phyloP scores from a whole-genome alignment of 2,888 invertebrate species.

The Carabus problematicus region DNA sequence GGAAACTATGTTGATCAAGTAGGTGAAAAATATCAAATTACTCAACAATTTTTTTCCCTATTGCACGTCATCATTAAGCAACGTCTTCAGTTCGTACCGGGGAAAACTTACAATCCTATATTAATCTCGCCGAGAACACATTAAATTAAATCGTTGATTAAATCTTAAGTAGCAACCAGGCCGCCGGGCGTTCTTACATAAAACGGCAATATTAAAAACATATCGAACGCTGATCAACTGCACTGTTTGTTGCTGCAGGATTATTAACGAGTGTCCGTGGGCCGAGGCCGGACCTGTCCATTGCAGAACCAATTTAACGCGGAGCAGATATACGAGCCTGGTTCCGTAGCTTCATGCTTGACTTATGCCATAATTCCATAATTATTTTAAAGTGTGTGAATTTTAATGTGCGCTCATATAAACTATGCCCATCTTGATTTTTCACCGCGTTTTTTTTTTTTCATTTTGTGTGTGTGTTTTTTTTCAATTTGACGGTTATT shows the following conservation, averaged over 20 bases:
- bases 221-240: constrained; percentile 13
- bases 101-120: neutral
- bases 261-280: constrained; percentile 20
- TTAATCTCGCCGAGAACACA: neutral
- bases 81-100: no score
- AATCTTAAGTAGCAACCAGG: constrained; percentile 34
- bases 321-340: constrained; percentile 14
- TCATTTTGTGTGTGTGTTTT: constrained; percentile 18
- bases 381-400: constrained; percentile 48
- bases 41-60: no score
- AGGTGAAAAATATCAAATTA: no score
- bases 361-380: constrained; percentile 46
- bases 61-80: no score
- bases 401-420: constrained; percentile 43
- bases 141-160: constrained; percentile 33
- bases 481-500: constrained; percentile 42
- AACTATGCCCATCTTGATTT: constrained; percentile 23
- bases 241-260: neutral
- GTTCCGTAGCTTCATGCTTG: constrained; percentile 44
- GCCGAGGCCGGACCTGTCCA: constrained; percentile 17
- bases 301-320: constrained; percentile 19
- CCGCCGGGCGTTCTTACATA: constrained; percentile 12
- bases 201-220: constrained; percentile 18
- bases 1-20: no score
- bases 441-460: constrained; percentile 10